Conservation (phyloP, 2,888 invertebrate species). For the Caenorhabditis uteleia region DNA sequence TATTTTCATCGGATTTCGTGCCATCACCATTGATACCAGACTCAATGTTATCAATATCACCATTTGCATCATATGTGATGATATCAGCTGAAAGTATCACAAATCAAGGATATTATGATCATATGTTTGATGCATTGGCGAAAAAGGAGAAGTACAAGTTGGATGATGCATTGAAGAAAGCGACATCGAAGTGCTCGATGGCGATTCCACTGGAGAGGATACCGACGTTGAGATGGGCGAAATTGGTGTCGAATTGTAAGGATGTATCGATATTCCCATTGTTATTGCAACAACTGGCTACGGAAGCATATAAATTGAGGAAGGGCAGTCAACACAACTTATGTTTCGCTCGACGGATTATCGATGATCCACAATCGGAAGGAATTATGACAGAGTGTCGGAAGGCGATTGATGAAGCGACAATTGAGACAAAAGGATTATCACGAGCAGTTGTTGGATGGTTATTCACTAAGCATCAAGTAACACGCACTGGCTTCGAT, state of each 20-base stretch:
- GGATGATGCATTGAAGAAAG: slow-evolving; percentile 57
- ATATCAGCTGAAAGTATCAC: slow-evolving; percentile 54
- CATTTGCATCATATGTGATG: slow-evolving; percentile 60
- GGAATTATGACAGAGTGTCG: slow-evolving; percentile 18
- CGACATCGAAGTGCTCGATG: slow-evolving; percentile 54
- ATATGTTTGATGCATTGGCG: slow-evolving; percentile 49
- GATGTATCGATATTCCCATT: slow-evolving; percentile 50
- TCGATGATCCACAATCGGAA: slow-evolving; percentile 26
- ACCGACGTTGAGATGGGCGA: slow-evolving; percentile 59
- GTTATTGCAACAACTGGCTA: slow-evolving; percentile 57
- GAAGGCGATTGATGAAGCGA: slow-evolving; percentile 27
- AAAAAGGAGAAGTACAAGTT: slow-evolving; percentile 55
- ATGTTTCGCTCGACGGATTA: slow-evolving; percentile 43
- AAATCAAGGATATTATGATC: slow-evolving; percentile 48
- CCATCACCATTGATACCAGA: slow-evolving; percentile 58
- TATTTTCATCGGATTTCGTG: slow-evolving; percentile 51
- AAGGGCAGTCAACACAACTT: slow-evolving; percentile 35
- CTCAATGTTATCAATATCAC: slow-evolving; percentile 34
- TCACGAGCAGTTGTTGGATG: slow-evolving; percentile 44
- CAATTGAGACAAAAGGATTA: slow-evolving; percentile 28
- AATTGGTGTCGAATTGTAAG: slow-evolving; percentile 18
- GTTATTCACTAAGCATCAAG: slow-evolving; percentile 42
- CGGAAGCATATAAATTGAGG: slow-evolving; percentile 37
- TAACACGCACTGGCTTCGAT: slow-evolving; percentile 46
- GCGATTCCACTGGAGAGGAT: slow-evolving; percentile 51